phyloP scores from a whole-genome alignment of 2,888 invertebrate species.

The Thalpophila matura region DNA sequence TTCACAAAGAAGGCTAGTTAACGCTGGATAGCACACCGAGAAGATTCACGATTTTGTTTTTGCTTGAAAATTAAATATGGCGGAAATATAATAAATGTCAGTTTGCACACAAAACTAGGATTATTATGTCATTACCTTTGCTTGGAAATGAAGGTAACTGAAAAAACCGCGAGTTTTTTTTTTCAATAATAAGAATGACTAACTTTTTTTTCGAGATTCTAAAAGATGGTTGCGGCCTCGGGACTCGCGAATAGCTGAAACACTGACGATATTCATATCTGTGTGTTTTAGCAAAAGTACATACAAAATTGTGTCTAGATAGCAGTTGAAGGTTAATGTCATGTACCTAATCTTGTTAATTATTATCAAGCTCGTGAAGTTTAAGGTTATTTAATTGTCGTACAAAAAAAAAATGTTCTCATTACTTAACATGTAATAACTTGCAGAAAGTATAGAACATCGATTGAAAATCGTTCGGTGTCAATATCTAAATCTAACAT shows the following conservation, averaged over 20 bases:
- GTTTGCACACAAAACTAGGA: neutral
- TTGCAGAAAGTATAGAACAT: no score
- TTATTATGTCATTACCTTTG: neutral
- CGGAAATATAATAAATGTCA: neutral
- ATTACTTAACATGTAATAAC: no score
- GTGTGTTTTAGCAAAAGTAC: slow-evolving; percentile 47
- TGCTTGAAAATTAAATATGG: slow-evolving; percentile 1
- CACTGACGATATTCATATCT: slow-evolving; percentile 51
- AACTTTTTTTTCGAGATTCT: neutral
- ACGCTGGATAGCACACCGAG: neutral
- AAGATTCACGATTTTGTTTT: neutral
- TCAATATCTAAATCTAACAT: no score
- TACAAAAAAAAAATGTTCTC: no score
- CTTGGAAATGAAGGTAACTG: neutral
- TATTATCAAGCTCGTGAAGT: slow-evolving; percentile 31
- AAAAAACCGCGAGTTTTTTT: neutral
- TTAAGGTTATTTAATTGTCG: slow-evolving; percentile 41
- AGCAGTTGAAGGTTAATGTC: slow-evolving; percentile 43
- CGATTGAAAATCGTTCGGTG: no score
- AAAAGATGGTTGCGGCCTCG: slow-evolving; percentile 8
- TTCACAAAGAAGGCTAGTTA: neutral
- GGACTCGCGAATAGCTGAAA: slow-evolving; percentile 33
- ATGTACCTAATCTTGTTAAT: slow-evolving; percentile 12
- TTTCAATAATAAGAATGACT: neutral
- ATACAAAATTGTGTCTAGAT: slow-evolving; percentile 43